Base-by-base conservation (phyloP, 2,113 vertebrate species). In the Xenopus laevis region DNA sequence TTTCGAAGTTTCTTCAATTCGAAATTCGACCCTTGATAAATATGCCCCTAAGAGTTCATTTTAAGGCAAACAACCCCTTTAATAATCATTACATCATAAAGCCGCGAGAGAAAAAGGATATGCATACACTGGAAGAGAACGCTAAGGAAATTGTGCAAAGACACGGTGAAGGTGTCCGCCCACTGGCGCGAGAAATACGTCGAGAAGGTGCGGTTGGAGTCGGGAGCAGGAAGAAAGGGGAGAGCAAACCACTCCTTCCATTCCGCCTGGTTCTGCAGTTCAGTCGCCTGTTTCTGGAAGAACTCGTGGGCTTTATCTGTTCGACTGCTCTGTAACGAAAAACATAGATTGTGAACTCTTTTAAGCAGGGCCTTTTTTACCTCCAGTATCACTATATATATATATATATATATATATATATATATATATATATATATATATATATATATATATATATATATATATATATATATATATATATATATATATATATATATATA, bases 81-180 rank as follows among this genome's bases (percentile, higher is more conserved):
- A 27, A 27, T 27, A n/a, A n/a, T n/a, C n/a, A n/a, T n/a, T n/a
- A n/a, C n/a, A n/a, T n/a, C n/a, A 4, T 4, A 27, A 27, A 4
- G 4, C 4, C 23, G 2, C 66, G 18, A 10, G 11, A 13, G 52
- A 9, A 46, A 78, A 90, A 96, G 95, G 96, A 98, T 99, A 99
- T 99, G 97, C 95, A 99, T 95, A 78, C 95, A 98, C 88, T 96
- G 96, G 88, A 99, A 98, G 15, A 99, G 90, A 61, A 98, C 95
- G 0, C 96, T 98, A 79, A 99, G 89, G 82, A 99, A 99, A 89
- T 99, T 99, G 87, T 98, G 96, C 80, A 99, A 90, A 1, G 97
- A 99, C 27, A 99, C 95, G 0, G 98, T 90, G 86, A 99, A 98
- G 0, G 95, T 98, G 85, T 99, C 97, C 0, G 94, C 89, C 97